Evolutionary conservation across 2,888 invertebrate species (phyloP).

Genomic region (Marasmarcha lunaedactyla): DNA sequence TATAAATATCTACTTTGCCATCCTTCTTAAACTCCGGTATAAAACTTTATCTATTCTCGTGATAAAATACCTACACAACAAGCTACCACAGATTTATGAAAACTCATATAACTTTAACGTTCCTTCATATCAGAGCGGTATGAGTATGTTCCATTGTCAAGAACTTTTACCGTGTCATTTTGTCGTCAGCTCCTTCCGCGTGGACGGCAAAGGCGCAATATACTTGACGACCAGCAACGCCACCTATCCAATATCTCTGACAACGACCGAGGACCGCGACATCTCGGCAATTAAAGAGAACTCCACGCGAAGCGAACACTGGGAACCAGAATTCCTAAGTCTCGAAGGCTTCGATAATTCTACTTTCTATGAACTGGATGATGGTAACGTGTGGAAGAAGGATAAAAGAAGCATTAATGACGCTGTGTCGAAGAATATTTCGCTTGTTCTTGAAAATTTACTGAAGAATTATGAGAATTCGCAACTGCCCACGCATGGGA

Average conservation of each 20-base stretch:
- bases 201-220: conserved; percentile 56
- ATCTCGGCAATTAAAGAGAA: background rate
- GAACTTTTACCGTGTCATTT: background rate
- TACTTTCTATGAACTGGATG: conserved; percentile 33
- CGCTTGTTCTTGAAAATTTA: conserved; percentile 85
- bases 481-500: conserved; percentile 88
- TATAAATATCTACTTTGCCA: too few species aligned
- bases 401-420: conserved; percentile 72
- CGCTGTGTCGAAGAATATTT: conserved; percentile 85
- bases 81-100: too few species aligned
- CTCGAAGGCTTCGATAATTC: conserved; percentile 46
- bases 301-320: conserved; percentile 40
- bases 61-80: too few species aligned
- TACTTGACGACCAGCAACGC: conserved; percentile 65
- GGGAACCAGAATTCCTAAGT: conserved; percentile 35
- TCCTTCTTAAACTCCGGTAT: too few species aligned
- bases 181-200: conserved; percentile 15
- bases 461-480: conserved; percentile 92
- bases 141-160: background rate
- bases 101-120: conserved; percentile 8
- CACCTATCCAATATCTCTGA: conserved; percentile 63
- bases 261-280: conserved; percentile 33
- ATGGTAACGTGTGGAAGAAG: conserved; percentile 32
- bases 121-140: conserved; percentile 8
- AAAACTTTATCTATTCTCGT: too few species aligned